Conservation (phyloP, 2,797 vertebrate species). For the Xiphorhynchus erythropygius region DNA sequence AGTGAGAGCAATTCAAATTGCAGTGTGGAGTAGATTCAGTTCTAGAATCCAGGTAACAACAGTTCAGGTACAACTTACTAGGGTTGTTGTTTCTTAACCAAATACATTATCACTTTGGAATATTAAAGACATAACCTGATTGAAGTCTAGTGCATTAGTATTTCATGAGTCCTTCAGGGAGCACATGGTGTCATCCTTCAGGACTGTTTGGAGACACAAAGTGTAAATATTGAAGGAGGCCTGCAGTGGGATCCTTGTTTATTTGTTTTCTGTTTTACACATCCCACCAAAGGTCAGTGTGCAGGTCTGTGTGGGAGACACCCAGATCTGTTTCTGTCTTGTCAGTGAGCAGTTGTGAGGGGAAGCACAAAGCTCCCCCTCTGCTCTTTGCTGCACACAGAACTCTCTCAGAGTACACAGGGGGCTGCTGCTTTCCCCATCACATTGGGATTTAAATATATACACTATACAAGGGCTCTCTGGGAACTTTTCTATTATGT, state of each 20-base stretch:
- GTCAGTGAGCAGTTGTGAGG: not conserved
- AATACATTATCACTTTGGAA: not conserved
- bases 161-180: not conserved
- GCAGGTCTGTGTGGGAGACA: rapidly evolving
- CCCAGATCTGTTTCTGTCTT: not conserved
- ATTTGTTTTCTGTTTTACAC: not conserved
- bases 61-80: not conserved
- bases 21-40: not conserved
- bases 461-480: no score
- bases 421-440: not conserved
- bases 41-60: not conserved
- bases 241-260: not conserved
- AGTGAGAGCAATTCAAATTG: not conserved
- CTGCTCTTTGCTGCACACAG: not conserved
- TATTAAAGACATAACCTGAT: not conserved
- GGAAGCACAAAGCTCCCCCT: not conserved
- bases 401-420: not conserved
- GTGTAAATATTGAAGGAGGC: slow-evolving; percentile 15
- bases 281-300: not conserved
- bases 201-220: not conserved
- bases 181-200: rapidly evolving
- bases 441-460: not conserved
- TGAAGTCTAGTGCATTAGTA: not conserved
- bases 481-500: not conserved
- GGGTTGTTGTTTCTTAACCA: not conserved